Evolutionary conservation across 2,888 invertebrate species (phyloP), one percentile per base, ranked within the genome.

Genomic region (Thymelicus acteon): DNA sequence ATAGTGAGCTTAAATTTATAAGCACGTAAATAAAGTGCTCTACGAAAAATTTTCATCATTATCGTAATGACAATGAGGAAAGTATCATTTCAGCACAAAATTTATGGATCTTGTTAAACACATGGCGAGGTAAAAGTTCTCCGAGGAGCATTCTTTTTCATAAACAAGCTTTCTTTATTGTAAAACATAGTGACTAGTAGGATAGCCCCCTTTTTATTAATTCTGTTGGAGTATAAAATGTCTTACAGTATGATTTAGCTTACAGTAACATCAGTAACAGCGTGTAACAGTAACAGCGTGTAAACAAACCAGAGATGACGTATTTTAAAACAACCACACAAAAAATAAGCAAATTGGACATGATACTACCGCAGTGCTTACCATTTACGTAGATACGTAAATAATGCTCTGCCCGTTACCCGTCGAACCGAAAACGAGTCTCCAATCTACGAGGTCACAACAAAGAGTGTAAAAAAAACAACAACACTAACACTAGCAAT

Each of bases 401-500:
- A 48, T 62, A 37, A 15, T 49, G 31, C 37, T 37, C 62, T 49
- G 48, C 62, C 10, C 49, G 49, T 48, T 49, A 37, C 49, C 13
- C 24, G 65, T 19, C 60, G 65, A 65, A 52, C 70, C 64, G 60
- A 65, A 70, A 70, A 52, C 58, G 8, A 37, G 37, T 60, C 64
- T 13, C 49, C 58, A 60, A 65, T 65, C 44, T 60, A 60, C 67
- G 37, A 60, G 15, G 37, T 47, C 60, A 62, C 72, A 79, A 82
- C 83, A 79, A 79, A 79, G 72, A 82, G 84, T 78, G 81, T 82
- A 80, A 75, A 75, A 67, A 75, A 78, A 71, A 31, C 31, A 86
- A 85, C 79, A 83, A 79, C 77, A 80, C 66, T 66, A 72, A 88
- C 80, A 82, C 87, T 88, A 88, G 90, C 88, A 83, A 83, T 81